phyloP scores from a whole-genome alignment of 2,113 vertebrate species.

The Stercorarius parasiticus region DNA sequence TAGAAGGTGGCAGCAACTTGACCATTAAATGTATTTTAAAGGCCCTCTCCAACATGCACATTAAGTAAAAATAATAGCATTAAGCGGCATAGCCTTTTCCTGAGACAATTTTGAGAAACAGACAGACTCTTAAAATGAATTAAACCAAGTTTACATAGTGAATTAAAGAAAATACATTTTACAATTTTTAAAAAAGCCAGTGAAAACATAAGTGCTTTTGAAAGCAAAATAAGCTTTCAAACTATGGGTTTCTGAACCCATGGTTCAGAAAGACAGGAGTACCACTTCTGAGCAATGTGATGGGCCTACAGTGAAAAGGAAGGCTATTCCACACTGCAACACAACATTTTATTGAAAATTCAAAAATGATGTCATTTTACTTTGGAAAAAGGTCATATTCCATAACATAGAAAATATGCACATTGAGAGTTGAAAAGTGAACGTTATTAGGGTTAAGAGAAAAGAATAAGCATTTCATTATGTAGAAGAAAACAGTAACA shows the following conservation, averaged over 20 bases:
- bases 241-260: no score
- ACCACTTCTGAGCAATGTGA: neutral
- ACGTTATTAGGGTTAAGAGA: neutral
- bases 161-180: neutral
- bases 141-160: neutral
- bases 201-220: neutral
- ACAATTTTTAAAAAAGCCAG: neutral
- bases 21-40: neutral
- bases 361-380: neutral
- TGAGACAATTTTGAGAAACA: neutral
- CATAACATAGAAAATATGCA: neutral
- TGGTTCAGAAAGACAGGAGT: neutral
- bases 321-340: neutral
- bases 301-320: neutral
- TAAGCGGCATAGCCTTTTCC: neutral
- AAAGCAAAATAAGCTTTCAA: neutral
- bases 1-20: neutral
- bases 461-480: neutral
- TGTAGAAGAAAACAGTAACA: neutral
- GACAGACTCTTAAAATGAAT: neutral
- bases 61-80: neutral
- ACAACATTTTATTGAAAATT: neutral
- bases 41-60: accelerated
- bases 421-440: neutral
- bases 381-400: neutral